Base-by-base conservation (phyloP, 1,140 invertebrate species). In the Sitophilus oryzae region DNA sequence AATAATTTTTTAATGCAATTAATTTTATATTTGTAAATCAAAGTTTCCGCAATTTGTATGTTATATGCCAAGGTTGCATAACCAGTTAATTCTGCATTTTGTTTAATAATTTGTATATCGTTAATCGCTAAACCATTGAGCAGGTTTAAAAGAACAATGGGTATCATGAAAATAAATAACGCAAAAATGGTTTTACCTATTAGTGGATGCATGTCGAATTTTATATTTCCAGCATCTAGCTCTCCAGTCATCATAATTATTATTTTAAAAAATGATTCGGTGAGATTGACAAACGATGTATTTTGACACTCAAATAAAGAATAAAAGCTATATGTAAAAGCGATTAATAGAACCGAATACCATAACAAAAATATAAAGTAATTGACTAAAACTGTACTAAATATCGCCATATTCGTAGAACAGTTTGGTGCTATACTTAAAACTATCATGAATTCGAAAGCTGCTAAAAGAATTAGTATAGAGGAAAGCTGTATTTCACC, bases 221-320 rank as follows among this genome's bases (percentile, higher is more conserved):
- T 81, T 14, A 91, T 82, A 14, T 80, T 80, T 3, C 78, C 73
- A 0, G 85, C 84, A 59, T 91, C 86, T 59, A 89, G 86, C 69
- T 91, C 87, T 6, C 88, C 88, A 0, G 86, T 89, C 18, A 89
- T 74, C 88, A 90, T 90, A 1, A 89, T 82, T 14, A 88, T 80
- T 0, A 86, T 89, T 72, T 89, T 89, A 54, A 89, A 86, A 6
- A 89, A 62, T 0, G 86, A 82, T 19, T 76, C 71, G 6, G 78
- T 80, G 2, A 81, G 81, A 69, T 81, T 75, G 1, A 71, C 70
- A 52, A 89, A 87, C 45, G 80, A 82, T 15, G 75, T 71, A 18
- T 77, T 70, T 21, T 79, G 72, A 5, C 71, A 68, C 1, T 65
- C 71, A 10, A 59, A 35, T 59, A 89, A 67, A 10, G 82, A 81